Base-by-base conservation (phyloP, 2,113 vertebrate species). In the Tamias sibiricus region DNA sequence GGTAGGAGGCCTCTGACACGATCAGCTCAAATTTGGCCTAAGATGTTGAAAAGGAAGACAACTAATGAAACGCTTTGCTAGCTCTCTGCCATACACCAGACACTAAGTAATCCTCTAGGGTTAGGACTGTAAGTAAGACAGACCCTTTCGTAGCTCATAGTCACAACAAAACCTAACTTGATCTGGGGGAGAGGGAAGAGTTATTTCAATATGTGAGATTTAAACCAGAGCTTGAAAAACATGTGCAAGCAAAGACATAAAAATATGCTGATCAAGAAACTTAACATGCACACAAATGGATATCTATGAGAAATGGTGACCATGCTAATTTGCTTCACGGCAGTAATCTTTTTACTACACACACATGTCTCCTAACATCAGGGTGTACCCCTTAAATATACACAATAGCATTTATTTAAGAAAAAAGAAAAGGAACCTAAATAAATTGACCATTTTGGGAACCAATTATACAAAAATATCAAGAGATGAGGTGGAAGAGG, bases 1-100 rank as follows among this genome's bases (percentile, higher is more conserved):
- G 98, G 98, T 99, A 99, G 0, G 99, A 99, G 1, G 99, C 99
- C 96, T 99, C 99, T 0, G 99, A 99, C 47, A 99, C 99, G 64
- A 99, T 99, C 54, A 99, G 98, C 97, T 99, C 99, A 97, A 99
- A 99, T 90, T 99, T 99, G 92, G 99, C 99, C 99, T 99, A 93
- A 77, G 68, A 85, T 37, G 32, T 59, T 12, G n/a, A 35, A 77
- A 19, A 94, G 16, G 62, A 57, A 72, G n/a, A 66, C 72, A 64
- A 44, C 11, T 14, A 4, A 72, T 35, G 42, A 68, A 44, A 68
- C 40, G 49, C 10, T 49, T 8, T 69, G 26, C 11, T 1, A n/a
- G 37, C 10, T 54, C 40, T 37, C 77, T 79, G 22, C 24, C 2
- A 9, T 5, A 12, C 2, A 10, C 24, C 4, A 40, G 77, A 19